A percentile compares a stretch with the other conserved stretches of the same genome.
phyloP scores from a whole-genome alignment of 2,888 invertebrate genomes.

The Rosalia funebris region DNA sequence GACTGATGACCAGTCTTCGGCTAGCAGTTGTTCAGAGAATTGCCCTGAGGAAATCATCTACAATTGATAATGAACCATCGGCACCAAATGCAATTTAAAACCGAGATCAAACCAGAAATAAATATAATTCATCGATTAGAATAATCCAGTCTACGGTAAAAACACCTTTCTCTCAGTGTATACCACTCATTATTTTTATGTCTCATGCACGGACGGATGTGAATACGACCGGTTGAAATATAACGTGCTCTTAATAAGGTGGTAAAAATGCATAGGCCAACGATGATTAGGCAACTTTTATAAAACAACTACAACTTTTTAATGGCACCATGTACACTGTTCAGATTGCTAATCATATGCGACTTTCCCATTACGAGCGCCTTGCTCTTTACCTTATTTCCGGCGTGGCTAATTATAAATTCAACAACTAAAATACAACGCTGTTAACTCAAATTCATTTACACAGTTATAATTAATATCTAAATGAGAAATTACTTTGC shows the following conservation, averaged over 20 bases:
- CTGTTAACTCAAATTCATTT: conserved; percentile 55
- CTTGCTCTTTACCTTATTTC: conserved; percentile 38
- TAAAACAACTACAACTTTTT: conserved; percentile 42
- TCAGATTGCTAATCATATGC: conserved; percentile 56
- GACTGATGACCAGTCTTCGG: no score
- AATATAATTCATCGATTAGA: no score
- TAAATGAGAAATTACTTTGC: conserved; percentile 46
- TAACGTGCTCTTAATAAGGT: conserved; percentile 47
- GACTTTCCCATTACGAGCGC: conserved; percentile 52
- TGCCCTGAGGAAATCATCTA: no score
- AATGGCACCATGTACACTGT: conserved; percentile 51
- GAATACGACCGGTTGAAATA: neutral
- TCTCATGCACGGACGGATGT: neutral
- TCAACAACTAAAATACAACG: conserved; percentile 46
- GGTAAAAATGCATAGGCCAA: conserved; percentile 55
- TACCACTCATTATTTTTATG: neutral
- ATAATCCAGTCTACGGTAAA: no score
- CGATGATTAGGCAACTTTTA: conserved; percentile 56
- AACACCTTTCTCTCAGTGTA: neutral
- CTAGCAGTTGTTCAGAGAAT: no score
- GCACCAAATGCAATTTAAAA: no score
- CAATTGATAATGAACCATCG: no score
- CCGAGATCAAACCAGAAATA: no score
- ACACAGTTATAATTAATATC: conserved; percentile 51
- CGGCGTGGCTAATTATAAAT: conserved; percentile 49